Percentiles rank a stretch among this genome's conserved stretches.
Evolutionary conservation across 2,797 vertebrate species (phyloP).

Genomic region (Carcharodon carcharias): DNA sequence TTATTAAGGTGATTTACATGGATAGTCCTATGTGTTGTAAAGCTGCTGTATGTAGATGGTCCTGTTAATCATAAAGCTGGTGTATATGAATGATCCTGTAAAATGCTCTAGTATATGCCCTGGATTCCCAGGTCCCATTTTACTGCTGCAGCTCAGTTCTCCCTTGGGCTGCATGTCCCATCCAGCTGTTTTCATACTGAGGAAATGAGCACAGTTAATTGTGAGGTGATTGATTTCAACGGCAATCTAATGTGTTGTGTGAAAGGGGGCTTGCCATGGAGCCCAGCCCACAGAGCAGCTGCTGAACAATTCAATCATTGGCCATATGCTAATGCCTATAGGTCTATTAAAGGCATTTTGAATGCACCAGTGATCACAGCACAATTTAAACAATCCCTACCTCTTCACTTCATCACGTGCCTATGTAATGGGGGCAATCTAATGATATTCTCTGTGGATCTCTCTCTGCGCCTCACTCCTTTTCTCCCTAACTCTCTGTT

Average conservation of each 20-base stretch:
- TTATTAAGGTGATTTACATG: background rate
- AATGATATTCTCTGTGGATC: background rate
- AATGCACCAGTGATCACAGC: background rate
- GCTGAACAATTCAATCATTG: conserved; percentile 15
- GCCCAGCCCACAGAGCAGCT: background rate
- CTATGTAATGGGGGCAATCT: conserved; percentile 1
- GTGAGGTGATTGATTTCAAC: background rate
- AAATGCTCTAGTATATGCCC: background rate
- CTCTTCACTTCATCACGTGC: background rate
- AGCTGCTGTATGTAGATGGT: background rate
- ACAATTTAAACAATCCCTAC: background rate
- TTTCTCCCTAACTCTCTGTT: background rate
- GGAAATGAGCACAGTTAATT: background rate
- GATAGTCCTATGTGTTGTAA: background rate
- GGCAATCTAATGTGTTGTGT: conserved; percentile 1
- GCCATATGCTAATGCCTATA: background rate
- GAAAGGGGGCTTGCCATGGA: background rate
- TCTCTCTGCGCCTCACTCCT: background rate
- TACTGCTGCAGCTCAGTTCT: background rate
- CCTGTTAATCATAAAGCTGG: background rate
- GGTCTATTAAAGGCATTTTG: background rate
- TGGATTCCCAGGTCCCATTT: background rate
- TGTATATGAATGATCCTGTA: background rate
- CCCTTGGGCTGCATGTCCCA: background rate
- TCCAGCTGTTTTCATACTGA: conserved; percentile 3